Conservation (phyloP, 2,888 invertebrate genomes). For the Limenitis camilla region DNA sequence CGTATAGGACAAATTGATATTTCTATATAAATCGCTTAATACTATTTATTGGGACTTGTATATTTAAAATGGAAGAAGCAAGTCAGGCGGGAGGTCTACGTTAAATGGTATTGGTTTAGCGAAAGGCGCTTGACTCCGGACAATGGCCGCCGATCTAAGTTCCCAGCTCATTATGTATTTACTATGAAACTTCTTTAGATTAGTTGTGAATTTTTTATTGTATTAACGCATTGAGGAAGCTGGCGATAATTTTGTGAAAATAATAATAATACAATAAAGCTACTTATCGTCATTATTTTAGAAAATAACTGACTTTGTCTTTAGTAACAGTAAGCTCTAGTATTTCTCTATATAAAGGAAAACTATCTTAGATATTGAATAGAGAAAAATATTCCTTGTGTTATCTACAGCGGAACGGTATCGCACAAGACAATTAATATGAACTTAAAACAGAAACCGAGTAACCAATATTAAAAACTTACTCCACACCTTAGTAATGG, state of each 20-base stretch:
- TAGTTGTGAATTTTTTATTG: slow-evolving; percentile 35
- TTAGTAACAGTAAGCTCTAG: too few species aligned
- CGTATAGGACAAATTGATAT: too few species aligned
- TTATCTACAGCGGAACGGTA: too few species aligned
- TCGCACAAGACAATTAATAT: too few species aligned
- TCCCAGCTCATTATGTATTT: slow-evolving; percentile 69
- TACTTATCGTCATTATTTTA: neutral
- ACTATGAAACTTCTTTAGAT: slow-evolving; percentile 54
- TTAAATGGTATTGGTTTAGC: slow-evolving; percentile 47
- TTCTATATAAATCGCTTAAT: too few species aligned
- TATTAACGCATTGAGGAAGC: slow-evolving; percentile 19
- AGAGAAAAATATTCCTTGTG: too few species aligned
- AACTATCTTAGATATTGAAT: too few species aligned
- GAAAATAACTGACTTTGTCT: too few species aligned
- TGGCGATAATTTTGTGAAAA: slow-evolving; percentile 19
- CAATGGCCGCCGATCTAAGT: slow-evolving; percentile 67
- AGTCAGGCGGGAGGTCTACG: slow-evolving; percentile 44
- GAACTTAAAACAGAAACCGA: too few species aligned
- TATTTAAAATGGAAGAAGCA: slow-evolving; percentile 38
- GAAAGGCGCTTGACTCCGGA: slow-evolving; percentile 63
- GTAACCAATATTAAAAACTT: too few species aligned
- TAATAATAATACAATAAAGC: slow-evolving; percentile 7
- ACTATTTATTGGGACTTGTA: slow-evolving; percentile 29
- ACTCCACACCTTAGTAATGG: too few species aligned
- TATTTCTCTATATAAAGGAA: too few species aligned